Evolutionary conservation across 2,113 vertebrate species (phyloP).

Genomic region (Otolemur garnettii): DNA sequence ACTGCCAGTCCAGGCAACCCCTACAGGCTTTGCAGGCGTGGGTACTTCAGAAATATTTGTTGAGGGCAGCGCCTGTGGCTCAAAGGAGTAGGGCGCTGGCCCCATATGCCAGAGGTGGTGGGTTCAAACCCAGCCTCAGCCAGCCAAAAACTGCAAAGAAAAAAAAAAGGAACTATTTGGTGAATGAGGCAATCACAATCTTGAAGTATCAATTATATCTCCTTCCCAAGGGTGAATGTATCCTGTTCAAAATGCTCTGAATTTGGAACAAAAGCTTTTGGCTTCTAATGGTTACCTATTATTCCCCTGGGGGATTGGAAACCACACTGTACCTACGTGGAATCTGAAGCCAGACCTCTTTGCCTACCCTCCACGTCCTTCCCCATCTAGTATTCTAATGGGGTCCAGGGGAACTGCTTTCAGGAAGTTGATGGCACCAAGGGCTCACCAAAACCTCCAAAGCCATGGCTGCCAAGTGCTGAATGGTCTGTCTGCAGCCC

Average conservation of each 20-base stretch:
- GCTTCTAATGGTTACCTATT: background rate
- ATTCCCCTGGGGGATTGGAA: background rate
- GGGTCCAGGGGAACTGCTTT: conserved; percentile 77
- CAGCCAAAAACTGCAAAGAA: too few species aligned
- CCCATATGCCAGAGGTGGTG: too few species aligned
- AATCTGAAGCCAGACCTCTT: background rate
- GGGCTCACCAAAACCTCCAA: conserved; percentile 76
- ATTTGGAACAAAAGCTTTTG: background rate
- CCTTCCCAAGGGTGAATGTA: background rate
- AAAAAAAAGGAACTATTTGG: background rate
- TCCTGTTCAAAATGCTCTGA: background rate
- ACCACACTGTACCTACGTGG: too few species aligned
- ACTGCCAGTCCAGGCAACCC: background rate
- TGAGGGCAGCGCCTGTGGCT: too few species aligned
- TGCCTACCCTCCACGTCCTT: background rate
- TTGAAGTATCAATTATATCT: background rate
- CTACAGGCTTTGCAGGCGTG: too few species aligned
- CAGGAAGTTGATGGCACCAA: conserved; percentile 80
- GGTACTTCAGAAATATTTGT: background rate
- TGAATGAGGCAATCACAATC: too few species aligned
- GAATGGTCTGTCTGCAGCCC: conserved; percentile 79
- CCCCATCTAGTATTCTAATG: background rate
- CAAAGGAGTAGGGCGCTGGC: too few species aligned
- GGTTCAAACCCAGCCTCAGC: too few species aligned
- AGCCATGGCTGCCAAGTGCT: conserved; percentile 51